Conservation (phyloP, 2,888 invertebrate genomes). For the Sphinx pinastri region DNA sequence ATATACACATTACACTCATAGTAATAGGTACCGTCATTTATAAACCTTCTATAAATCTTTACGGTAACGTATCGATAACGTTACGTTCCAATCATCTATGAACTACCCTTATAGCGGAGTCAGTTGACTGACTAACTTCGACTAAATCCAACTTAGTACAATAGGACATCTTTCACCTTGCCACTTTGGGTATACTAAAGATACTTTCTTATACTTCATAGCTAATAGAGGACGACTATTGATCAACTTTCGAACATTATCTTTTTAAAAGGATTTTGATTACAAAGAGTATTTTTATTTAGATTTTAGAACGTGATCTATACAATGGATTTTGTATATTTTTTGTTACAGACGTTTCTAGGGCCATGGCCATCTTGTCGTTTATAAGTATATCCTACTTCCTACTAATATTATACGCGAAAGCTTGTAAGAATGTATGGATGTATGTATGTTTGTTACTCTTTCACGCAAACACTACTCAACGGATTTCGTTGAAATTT, state of each 20-base stretch:
- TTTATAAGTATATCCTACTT: too few species aligned
- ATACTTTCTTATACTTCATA: slow-evolving; percentile 28
- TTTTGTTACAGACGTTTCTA: too few species aligned
- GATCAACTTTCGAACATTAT: neutral
- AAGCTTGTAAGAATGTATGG: too few species aligned
- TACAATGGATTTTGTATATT: too few species aligned
- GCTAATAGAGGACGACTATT: neutral
- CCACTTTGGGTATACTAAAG: slow-evolving; percentile 24
- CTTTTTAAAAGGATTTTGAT: neutral
- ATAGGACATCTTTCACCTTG: slow-evolving; percentile 26
- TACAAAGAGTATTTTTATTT: neutral
- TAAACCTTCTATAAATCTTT: neutral
- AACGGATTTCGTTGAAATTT: too few species aligned
- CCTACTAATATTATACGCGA: too few species aligned
- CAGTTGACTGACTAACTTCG: neutral
- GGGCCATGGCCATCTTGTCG: too few species aligned
- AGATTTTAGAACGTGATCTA: neutral
- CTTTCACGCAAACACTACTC: too few species aligned
- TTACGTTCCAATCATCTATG: neutral
- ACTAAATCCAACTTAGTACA: slow-evolving; percentile 22
- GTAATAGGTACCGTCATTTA: too few species aligned
- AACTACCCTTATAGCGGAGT: neutral
- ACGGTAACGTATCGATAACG: neutral
- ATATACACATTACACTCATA: too few species aligned
- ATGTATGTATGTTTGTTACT: too few species aligned